Percentiles rank a stretch among this genome's conserved stretches.
phyloP scores from a whole-genome alignment of 2,888 invertebrate genomes.

The Patella pellucida region DNA sequence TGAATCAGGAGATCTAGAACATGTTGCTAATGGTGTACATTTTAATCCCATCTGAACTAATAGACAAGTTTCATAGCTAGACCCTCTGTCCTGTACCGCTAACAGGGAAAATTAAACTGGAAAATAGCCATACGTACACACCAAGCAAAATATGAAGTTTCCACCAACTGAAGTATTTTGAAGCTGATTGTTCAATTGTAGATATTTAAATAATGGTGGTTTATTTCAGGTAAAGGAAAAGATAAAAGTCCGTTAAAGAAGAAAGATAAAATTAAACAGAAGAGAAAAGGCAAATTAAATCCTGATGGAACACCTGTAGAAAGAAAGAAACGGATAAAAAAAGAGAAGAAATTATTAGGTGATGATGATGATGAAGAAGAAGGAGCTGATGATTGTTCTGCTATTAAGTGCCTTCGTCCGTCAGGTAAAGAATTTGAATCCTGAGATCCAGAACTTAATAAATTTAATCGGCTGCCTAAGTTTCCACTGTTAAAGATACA shows the following conservation, averaged over 20 bases:
- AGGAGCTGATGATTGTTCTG: constrained; percentile 67
- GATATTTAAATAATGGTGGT: neutral
- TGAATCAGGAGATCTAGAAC: no score
- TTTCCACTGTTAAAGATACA: no score
- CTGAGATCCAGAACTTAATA: no score
- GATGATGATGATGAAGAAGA: constrained; percentile 56
- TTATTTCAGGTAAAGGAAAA: constrained; percentile 18
- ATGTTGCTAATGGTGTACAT: no score
- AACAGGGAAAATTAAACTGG: no score
- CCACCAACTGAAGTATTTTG: neutral
- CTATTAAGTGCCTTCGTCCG: constrained; percentile 67
- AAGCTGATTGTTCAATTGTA: neutral
- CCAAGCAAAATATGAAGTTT: no score
- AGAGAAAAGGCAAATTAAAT: constrained; percentile 46
- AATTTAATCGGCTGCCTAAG: no score
- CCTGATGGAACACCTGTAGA: constrained; percentile 11
- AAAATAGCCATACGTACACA: no score
- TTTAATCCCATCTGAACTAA: no score
- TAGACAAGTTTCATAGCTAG: no score
- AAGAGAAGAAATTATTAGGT: constrained; percentile 42
- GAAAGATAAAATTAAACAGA: constrained; percentile 43
- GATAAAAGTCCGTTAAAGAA: constrained; percentile 8
- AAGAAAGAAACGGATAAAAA: constrained; percentile 51
- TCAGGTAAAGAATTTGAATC: constrained; percentile 40
- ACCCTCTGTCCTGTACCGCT: no score